A percentile compares a stretch with the other conserved stretches of the same genome.
Conservation (phyloP, 2,113 vertebrate genomes). For the Tupaia tana region DNA sequence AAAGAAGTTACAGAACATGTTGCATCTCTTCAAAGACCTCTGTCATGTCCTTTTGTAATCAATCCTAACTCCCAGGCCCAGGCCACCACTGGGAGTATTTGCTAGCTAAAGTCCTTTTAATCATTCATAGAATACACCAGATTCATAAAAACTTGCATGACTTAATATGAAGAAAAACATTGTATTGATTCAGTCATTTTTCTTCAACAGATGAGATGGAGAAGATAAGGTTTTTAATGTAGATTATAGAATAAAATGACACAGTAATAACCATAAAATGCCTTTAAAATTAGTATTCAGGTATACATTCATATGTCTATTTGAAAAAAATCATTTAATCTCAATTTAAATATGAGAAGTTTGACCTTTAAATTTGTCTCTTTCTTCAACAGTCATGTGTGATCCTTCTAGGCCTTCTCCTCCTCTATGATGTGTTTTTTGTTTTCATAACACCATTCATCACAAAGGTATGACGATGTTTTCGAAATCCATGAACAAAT, state of each 20-base stretch:
- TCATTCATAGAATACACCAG: conserved; percentile 17
- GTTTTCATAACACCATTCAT: conserved; percentile 99
- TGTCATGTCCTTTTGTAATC: background rate
- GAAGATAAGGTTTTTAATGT: conserved; percentile 30
- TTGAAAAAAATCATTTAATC: conserved; percentile 44
- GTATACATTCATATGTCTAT: conserved; percentile 20
- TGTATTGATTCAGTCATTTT: conserved; percentile 27
- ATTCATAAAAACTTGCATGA: conserved; percentile 16
- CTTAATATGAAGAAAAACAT: conserved; percentile 15
- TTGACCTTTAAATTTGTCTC: conserved; percentile 59
- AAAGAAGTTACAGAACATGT: background rate
- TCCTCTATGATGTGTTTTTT: conserved; percentile 98
- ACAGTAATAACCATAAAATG: background rate
- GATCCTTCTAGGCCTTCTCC: conserved; percentile 95
- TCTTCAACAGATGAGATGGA: background rate
- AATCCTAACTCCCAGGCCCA: background rate
- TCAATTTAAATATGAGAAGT: background rate
- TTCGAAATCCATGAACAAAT: conserved; percentile 12
- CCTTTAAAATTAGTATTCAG: conserved; percentile 57
- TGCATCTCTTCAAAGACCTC: background rate
- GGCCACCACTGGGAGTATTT: background rate
- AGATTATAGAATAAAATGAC: conserved; percentile 40
- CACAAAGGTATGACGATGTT: conserved; percentile 91
- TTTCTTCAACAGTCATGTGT: conserved; percentile 92
- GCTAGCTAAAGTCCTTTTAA: conserved; percentile 18